Conservation (phyloP, 2,113 vertebrate species). For the Carassius carassius region DNA sequence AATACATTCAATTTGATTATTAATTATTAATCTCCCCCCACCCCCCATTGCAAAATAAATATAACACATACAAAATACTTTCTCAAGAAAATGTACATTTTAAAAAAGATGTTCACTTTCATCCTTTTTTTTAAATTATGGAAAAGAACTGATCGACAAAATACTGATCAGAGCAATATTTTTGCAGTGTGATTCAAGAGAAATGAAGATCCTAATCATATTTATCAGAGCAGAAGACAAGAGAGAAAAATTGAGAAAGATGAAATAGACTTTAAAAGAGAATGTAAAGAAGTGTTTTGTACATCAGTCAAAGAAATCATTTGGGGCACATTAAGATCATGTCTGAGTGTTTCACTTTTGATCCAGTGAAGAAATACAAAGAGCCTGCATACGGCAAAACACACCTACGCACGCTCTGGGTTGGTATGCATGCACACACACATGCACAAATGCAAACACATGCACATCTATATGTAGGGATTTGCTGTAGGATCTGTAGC, state of each 20-base stretch:
- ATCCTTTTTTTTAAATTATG: background rate
- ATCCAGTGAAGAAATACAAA: background rate
- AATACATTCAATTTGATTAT: background rate
- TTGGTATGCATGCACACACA: background rate
- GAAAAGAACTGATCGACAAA: background rate
- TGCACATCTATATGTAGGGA: slow-evolving; percentile 14
- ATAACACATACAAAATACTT: too few species aligned
- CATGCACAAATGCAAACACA: background rate
- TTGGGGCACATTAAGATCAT: background rate
- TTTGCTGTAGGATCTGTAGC: background rate
- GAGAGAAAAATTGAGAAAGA: background rate
- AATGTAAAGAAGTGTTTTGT: background rate
- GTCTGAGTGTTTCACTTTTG: background rate
- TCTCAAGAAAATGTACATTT: background rate
- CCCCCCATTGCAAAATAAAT: background rate
- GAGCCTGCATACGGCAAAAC: background rate
- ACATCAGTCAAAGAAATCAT: background rate
- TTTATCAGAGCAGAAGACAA: background rate
- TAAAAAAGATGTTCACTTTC: background rate
- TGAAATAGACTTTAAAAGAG: background rate
- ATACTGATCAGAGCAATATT: background rate
- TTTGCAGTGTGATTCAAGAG: background rate
- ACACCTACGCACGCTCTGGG: slow-evolving; percentile 5
- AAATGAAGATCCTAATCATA: background rate
- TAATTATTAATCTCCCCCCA: background rate